Base-by-base conservation (phyloP, 92 coral and sea anemone genomes). In the Phenganax stokvisi region DNA sequence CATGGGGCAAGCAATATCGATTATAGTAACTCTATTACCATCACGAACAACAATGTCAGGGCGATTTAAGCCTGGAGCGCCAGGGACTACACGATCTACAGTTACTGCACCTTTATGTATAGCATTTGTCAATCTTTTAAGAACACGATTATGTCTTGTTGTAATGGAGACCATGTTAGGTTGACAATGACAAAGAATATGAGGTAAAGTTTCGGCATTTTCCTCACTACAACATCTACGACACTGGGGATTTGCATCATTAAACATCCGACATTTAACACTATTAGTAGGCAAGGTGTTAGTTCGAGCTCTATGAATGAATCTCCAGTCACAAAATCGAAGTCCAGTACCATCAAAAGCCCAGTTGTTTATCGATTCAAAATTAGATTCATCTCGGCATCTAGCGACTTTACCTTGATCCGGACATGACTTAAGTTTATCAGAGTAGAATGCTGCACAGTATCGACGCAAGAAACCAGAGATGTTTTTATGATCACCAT, bases 261-360 rank as follows among this genome's bases (percentile, higher is more conserved):
- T 55, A 16, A 60, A 81, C 27, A 37, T 37, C 5, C 84, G 37
- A 25, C 76, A 58, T 52, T 81, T 81, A 90, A 80, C 72, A 81
- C 84, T 71, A 86, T 88, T 62, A 16, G 54, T 54, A 71, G 79
- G 72, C 25, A 83, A 29, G 59, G 76, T 27, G 88, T 79, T 54
- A 80, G 86, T 71, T 57, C 82, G 12, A 77, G 88, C n/a, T 61
- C 85, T 64, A 87, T 85, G 74, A 87, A 85, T 56, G 83, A 81
- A 81, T 0, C 84, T 25, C 84, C 84, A 81, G 63, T 81, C 84
- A 12, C 76, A 68, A 30, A 81, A 81, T 13, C 84, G 76, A 53
- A 70, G 31, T 9, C 76, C 76, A 9, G 66, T 8, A 12, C 84
- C 84, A 53, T 68, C 64, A 68, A 53, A 57, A 20, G 20, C 12